Conservation (phyloP, 2,797 vertebrate species). For the Eutrigla gurnardus region DNA sequence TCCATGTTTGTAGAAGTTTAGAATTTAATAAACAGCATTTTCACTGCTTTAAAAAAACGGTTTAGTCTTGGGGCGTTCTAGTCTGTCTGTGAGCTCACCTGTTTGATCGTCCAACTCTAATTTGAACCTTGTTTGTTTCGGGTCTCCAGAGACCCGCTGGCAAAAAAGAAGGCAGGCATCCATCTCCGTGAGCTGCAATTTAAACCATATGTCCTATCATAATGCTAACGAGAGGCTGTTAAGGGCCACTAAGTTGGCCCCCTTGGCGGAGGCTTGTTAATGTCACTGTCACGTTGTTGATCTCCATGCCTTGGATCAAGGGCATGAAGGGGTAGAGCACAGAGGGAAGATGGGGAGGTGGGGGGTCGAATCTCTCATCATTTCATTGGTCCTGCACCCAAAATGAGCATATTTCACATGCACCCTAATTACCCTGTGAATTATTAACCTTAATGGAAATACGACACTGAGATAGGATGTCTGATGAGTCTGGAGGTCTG, state of each 20-base stretch:
- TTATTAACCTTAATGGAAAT: constrained; percentile 77
- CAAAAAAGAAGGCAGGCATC: constrained; percentile 68
- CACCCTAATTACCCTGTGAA: constrained; percentile 74
- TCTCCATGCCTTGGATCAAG: constrained; percentile 81
- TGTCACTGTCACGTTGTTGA: constrained; percentile 84
- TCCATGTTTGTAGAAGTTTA: too few relatives aligned
- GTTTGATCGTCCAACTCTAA: neutral
- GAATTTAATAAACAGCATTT: too few relatives aligned
- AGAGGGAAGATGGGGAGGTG: neutral
- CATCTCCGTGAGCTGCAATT: constrained; percentile 86
- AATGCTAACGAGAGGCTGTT: constrained; percentile 88
- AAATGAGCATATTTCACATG: constrained; percentile 61
- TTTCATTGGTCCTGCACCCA: constrained; percentile 3
- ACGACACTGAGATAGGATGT: constrained; percentile 39
- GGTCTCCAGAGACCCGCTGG: constrained; percentile 65
- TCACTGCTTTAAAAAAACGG: too few relatives aligned
- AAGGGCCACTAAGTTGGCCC: constrained; percentile 83
- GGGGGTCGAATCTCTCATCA: constrained; percentile 21
- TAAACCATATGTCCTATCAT: constrained; percentile 92
- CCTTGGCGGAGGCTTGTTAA: constrained; percentile 80
- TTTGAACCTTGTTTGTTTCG: constrained; percentile 34
- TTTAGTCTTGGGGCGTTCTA: too few relatives aligned
- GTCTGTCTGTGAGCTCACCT: too few relatives aligned
- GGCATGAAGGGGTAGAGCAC: constrained; percentile 44
- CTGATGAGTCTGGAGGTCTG: constrained; percentile 55